phyloP scores from a whole-genome alignment of 2,888 invertebrate species.

The Bursaphelenchus okinawaensis region DNA sequence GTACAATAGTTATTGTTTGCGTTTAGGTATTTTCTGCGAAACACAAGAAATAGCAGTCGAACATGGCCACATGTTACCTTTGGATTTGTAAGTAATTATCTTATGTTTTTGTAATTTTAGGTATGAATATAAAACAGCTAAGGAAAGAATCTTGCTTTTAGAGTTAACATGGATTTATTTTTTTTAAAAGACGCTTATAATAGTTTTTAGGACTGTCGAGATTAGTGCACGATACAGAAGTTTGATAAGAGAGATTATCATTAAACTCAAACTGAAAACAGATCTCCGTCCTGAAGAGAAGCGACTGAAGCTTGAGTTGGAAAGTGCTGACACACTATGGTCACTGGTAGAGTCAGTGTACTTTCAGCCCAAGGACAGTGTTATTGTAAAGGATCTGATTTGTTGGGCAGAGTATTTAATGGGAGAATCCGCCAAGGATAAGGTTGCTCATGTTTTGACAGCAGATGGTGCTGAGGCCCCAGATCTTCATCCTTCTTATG shows the following conservation, averaged over 20 bases:
- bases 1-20: not conserved
- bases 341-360: conserved; percentile 25
- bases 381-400: conserved; percentile 23
- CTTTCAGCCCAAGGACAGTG: conserved; percentile 21
- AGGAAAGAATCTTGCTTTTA: no score
- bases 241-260: conserved; percentile 12
- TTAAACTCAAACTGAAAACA: not conserved
- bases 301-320: not conserved
- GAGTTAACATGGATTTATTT: no score
- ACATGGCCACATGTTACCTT: not conserved
- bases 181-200: not conserved
- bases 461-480: conserved; percentile 2
- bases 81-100: not conserved
- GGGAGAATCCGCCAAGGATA: conserved; percentile 1
- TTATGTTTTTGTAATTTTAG: not conserved
- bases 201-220: not conserved
- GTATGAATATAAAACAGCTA: not conserved
- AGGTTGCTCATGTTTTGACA: not conserved
- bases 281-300: not conserved
- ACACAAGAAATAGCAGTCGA: not conserved
- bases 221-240: conserved; percentile 18
- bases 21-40: not conserved
- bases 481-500: conserved; percentile 1
- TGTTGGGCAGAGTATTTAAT: conserved; percentile 24
- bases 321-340: conserved; percentile 19